Evolutionary conservation across 35 echinoderm and acorn worm species (phyloP), one percentile per base, ranked within the genome.

Genomic region (Patiria miniata): DNA sequence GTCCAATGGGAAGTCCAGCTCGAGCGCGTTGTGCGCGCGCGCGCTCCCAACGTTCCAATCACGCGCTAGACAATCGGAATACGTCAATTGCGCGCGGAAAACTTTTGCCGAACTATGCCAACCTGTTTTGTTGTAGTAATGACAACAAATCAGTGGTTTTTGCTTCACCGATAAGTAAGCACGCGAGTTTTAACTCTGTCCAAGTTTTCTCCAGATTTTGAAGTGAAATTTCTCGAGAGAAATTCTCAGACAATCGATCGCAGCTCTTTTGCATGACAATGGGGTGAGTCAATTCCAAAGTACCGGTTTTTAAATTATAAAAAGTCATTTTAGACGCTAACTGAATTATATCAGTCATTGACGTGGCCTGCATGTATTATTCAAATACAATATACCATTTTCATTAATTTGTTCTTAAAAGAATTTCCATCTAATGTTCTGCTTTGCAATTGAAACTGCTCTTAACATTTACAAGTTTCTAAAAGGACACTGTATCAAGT

Each of bases 71-170:
- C n/a, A n/a, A n/a, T n/a, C n/a, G n/a, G n/a, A n/a, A n/a, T n/a
- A n/a, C n/a, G n/a, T n/a, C n/a, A n/a, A n/a, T n/a, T n/a, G n/a
- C n/a, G n/a, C n/a, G n/a, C n/a, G n/a, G n/a, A n/a, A n/a, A n/a
- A n/a, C n/a, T n/a, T n/a, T n/a, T n/a, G n/a, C n/a, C n/a, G n/a
- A n/a, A n/a, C n/a, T n/a, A n/a, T n/a, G n/a, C n/a, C n/a, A n/a
- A n/a, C n/a, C n/a, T n/a, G n/a, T n/a, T n/a, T n/a, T n/a, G n/a
- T n/a, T n/a, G n/a, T n/a, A n/a, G n/a, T n/a, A 60, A 60, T 5
- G 7, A 60, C 19, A 60, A 60, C 56, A 60, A 60, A 60, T 60
- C 57, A 60, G 57, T 60, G 57, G 57, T 60, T 26, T 60, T 60
- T n/a, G 19, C 28, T 60, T 60, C 57, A 60, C 57, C 57, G 57